Conservation (phyloP, 1,140 invertebrate genomes). For the Leptonema lineaticorne region DNA sequence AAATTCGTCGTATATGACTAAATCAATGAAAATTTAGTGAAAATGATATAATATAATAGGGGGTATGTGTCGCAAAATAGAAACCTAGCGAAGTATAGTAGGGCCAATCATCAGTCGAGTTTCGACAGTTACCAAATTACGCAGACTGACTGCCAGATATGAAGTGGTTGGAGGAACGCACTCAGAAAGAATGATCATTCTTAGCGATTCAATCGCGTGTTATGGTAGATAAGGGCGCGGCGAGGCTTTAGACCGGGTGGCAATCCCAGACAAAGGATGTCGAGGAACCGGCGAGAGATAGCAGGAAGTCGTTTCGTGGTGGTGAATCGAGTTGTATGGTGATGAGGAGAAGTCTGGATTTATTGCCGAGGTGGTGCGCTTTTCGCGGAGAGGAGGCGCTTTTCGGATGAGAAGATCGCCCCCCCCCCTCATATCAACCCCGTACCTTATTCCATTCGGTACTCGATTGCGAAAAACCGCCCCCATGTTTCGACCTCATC, state of each 20-base stretch:
- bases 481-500: too few relatives aligned
- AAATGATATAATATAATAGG: too few relatives aligned
- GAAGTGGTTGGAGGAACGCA: conserved; percentile 42
- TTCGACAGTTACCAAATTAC: conserved; percentile 40
- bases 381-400: too few relatives aligned
- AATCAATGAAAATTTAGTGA: too few relatives aligned
- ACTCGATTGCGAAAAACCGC: too few relatives aligned
- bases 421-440: too few relatives aligned
- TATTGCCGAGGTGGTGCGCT: conserved; percentile 34
- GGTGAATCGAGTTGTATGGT: conserved; percentile 18
- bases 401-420: too few relatives aligned
- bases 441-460: too few relatives aligned
- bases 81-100: too few relatives aligned
- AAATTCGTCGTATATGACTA: too few relatives aligned
- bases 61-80: too few relatives aligned
- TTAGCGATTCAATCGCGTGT: conserved; percentile 42
- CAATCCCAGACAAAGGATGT: conserved; percentile 12
- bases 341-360: conserved; percentile 34
- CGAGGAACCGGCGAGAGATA: conserved; percentile 14
- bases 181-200: conserved; percentile 41
- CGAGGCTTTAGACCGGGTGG: not conserved
- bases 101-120: conserved; percentile 32
- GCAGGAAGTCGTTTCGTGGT: conserved; percentile 29
- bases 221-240: conserved; percentile 39
- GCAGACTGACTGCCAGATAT: conserved; percentile 24